A percentile compares a stretch with the other conserved stretches of the same genome.
These are phyloP conservation scores for Pollachius pollachius DNA, from an alignment of 2,113 vertebrate genomes.

Conservation along the genomic window DNA sequence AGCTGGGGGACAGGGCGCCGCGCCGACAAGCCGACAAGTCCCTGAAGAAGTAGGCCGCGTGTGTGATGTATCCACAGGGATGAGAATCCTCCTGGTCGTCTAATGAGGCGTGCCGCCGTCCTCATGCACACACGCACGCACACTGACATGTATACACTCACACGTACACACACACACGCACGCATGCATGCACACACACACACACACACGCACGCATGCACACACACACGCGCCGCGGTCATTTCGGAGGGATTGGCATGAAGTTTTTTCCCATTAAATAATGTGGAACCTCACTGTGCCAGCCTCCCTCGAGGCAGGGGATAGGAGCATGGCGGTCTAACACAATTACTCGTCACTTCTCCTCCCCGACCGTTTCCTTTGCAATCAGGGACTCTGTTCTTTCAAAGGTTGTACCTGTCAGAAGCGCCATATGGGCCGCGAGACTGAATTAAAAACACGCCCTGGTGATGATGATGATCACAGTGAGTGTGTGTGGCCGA, in stretches of 20 bases:
- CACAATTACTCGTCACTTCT: slow-evolving; percentile 33
- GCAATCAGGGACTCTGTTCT: slow-evolving; percentile 25
- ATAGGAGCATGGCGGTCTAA: slow-evolving; percentile 24
- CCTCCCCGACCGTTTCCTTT: slow-evolving; percentile 13
- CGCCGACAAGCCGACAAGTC: slow-evolving; percentile 21
- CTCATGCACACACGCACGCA: background rate
- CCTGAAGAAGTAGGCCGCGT: slow-evolving; percentile 33
- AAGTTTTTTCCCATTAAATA: slow-evolving; percentile 58
- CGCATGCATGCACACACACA: background rate
- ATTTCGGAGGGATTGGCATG: slow-evolving; percentile 51
- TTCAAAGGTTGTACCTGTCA: slow-evolving; percentile 28
- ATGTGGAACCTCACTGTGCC: slow-evolving; percentile 45
- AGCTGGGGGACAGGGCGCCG: slow-evolving; percentile 26
- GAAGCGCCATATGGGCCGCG: slow-evolving; percentile 13
- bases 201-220: background rate
- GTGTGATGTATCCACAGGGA: slow-evolving; percentile 35
- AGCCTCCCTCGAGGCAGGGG: slow-evolving; percentile 40
- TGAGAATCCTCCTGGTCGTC: slow-evolving; percentile 38
- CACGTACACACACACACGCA: no score
- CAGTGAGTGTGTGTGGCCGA: background rate
- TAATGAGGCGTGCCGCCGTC: slow-evolving; percentile 56
- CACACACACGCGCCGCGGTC: slow-evolving; percentile 40
- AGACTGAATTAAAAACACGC: slow-evolving; percentile 9
- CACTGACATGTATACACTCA: no score
- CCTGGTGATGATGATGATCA: background rate